Evolutionary conservation across 2,888 invertebrate species (phyloP).

Genomic region (Hypolimnas misippus): DNA sequence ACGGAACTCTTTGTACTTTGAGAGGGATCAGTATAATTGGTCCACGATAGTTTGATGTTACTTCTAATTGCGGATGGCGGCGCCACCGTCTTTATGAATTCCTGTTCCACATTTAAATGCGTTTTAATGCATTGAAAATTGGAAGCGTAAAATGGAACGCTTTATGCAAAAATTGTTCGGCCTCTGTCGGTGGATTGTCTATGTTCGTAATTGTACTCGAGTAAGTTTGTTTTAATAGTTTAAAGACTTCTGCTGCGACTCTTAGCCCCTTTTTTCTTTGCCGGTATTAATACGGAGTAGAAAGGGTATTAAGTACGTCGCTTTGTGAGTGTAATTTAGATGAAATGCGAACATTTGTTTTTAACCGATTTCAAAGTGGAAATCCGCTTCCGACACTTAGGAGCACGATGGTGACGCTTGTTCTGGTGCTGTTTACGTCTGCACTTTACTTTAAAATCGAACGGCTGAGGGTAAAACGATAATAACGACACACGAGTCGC

Average conservation of each 20-base stretch:
- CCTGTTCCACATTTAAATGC: conserved; percentile 54
- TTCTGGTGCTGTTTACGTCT: conserved; percentile 12
- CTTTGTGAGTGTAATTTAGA: conserved; percentile 37
- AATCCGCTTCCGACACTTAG: conserved; percentile 35
- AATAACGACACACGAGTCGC: background rate
- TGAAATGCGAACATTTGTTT: conserved; percentile 40
- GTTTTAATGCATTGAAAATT: conserved; percentile 49
- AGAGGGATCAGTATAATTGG: conserved; percentile 45
- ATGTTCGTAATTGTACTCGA: conserved; percentile 42
- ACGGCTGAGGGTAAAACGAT: background rate
- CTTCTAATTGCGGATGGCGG: conserved; percentile 49
- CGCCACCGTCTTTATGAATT: conserved; percentile 50
- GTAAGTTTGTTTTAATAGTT: conserved; percentile 45
- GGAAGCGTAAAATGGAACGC: conserved; percentile 43
- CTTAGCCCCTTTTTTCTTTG: conserved; percentile 39
- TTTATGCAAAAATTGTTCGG: conserved; percentile 40
- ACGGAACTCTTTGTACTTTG: conserved; percentile 44
- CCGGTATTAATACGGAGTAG: conserved; percentile 38
- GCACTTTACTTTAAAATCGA: background rate
- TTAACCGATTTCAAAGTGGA: conserved; percentile 39
- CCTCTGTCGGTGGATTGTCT: conserved; percentile 43
- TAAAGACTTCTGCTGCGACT: conserved; percentile 39
- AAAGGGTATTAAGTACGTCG: conserved; percentile 41
- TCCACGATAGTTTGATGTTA: conserved; percentile 50
- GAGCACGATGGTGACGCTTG: conserved; percentile 18